Percentiles rank a stretch among this genome's conserved stretches.
Conservation (phyloP, 2,888 invertebrate genomes). For the Stenotaenia linearis region DNA sequence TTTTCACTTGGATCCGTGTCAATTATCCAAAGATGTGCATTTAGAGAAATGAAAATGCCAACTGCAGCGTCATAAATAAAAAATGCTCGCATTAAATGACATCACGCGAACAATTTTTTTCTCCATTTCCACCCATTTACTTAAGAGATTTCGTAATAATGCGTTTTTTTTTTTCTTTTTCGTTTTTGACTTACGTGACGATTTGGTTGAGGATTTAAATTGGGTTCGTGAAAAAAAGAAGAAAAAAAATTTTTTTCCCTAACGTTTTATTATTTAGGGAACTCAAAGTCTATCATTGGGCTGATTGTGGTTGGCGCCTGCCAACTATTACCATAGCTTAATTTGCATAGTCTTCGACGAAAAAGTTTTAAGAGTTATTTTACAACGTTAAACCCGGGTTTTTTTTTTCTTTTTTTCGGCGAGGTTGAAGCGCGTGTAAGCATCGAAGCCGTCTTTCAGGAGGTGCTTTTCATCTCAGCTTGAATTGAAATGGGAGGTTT, state of each 20-base stretch:
- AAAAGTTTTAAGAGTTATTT: slow-evolving; percentile 21
- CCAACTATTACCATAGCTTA: not conserved
- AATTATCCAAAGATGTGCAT: slow-evolving; percentile 16
- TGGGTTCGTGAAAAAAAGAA: not conserved
- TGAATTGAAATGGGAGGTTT: slow-evolving; percentile 22
- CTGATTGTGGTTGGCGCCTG: slow-evolving; percentile 6
- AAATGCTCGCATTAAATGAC: not conserved
- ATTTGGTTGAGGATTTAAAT: not conserved
- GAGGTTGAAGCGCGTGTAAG: not conserved
- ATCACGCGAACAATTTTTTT: slow-evolving; percentile 6
- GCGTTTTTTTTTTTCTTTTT: not conserved
- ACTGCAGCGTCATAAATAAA: slow-evolving; percentile 5
- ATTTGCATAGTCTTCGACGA: slow-evolving; percentile 12
- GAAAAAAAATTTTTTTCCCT: not conserved
- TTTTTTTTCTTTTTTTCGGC: not conserved
- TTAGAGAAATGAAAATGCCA: slow-evolving; percentile 23
- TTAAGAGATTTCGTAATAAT: not conserved
- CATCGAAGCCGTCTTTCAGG: not conserved
- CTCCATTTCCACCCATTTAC: not conserved
- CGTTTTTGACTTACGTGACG: not conserved
- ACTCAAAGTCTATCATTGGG: not conserved
- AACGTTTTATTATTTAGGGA: not conserved
- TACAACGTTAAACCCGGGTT: not conserved
- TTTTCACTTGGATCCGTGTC: not conserved
- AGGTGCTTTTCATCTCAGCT: slow-evolving; percentile 15